Conservation (phyloP, 2,888 invertebrate genomes). For the Frankliniella fusca region DNA sequence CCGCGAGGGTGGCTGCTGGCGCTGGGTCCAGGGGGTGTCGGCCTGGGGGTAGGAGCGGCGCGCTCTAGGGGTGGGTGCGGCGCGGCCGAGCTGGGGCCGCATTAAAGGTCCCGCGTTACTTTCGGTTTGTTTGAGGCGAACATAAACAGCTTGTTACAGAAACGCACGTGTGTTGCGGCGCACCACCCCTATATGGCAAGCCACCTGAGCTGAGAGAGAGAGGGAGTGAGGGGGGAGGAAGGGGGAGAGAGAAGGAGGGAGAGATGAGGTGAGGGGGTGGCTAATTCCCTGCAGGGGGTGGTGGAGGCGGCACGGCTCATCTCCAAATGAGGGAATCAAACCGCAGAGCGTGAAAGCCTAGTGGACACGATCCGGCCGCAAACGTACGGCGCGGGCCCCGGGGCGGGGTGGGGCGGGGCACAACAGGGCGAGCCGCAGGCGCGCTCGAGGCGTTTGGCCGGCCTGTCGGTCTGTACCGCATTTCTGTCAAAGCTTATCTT, state of each 20-base stretch:
- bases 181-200: too few relatives aligned
- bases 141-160: conserved; percentile 23
- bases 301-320: background rate
- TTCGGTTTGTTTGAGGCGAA: conserved; percentile 16
- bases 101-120: conserved; percentile 7
- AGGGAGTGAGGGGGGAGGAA: background rate
- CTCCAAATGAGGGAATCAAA: background rate
- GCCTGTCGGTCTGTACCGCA: too few relatives aligned
- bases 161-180: background rate
- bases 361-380: background rate
- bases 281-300: background rate
- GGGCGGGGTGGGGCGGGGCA: too few relatives aligned
- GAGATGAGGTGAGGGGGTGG: background rate
- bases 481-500: too few relatives aligned
- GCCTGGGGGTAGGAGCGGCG: background rate
- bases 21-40: background rate
- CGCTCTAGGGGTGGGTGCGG: background rate
- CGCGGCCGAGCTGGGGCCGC: background rate
- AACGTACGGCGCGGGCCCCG: background rate
- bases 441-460: too few relatives aligned
- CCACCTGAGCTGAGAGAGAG: too few relatives aligned
- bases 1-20: background rate
- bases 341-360: background rate
- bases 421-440: too few relatives aligned
- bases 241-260: background rate